A percentile compares a stretch with the other conserved stretches of the same genome.
These are phyloP conservation scores for Manduca sexta DNA, from an alignment of 1,140 invertebrate species.

Conservation along the genomic window DNA sequence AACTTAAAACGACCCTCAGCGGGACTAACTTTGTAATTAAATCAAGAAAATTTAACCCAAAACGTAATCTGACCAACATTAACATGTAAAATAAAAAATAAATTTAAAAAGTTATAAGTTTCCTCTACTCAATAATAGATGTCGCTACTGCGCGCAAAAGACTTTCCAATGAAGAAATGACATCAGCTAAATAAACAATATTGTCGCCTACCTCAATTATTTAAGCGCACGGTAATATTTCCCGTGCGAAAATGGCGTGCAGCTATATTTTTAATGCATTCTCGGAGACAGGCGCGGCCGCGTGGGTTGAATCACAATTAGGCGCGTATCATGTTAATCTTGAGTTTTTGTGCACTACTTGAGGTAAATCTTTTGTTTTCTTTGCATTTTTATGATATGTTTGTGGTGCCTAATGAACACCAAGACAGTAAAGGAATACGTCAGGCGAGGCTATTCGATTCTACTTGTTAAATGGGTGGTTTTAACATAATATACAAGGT, in stretches of 20 bases:
- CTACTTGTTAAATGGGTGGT: no score
- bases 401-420: background rate
- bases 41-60: slow-evolving; percentile 7
- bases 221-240: slow-evolving; percentile 44
- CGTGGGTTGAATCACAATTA: slow-evolving; percentile 58
- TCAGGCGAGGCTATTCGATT: no score
- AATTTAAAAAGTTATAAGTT: background rate
- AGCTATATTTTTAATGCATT: slow-evolving; percentile 62
- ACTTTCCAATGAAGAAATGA: slow-evolving; percentile 16
- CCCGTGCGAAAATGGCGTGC: slow-evolving; percentile 51
- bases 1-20: slow-evolving; percentile 25
- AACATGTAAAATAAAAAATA: background rate
- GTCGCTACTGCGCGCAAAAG: slow-evolving; percentile 18
- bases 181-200: slow-evolving; percentile 38
- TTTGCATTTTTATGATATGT: slow-evolving; percentile 6
- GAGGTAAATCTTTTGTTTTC: slow-evolving; percentile 18
- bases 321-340: slow-evolving; percentile 28
- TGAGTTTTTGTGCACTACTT: slow-evolving; percentile 12
- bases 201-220: slow-evolving; percentile 40
- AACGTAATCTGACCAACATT: no score
- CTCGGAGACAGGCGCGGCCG: slow-evolving; percentile 37
- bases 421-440: background rate
- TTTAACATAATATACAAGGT: no score
- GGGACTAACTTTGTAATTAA: slow-evolving; percentile 16
- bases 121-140: slow-evolving; percentile 38